A percentile compares a stretch with the other conserved stretches of the same genome.
Conservation (phyloP, 2,888 invertebrate genomes). For the Tipula confusa region DNA sequence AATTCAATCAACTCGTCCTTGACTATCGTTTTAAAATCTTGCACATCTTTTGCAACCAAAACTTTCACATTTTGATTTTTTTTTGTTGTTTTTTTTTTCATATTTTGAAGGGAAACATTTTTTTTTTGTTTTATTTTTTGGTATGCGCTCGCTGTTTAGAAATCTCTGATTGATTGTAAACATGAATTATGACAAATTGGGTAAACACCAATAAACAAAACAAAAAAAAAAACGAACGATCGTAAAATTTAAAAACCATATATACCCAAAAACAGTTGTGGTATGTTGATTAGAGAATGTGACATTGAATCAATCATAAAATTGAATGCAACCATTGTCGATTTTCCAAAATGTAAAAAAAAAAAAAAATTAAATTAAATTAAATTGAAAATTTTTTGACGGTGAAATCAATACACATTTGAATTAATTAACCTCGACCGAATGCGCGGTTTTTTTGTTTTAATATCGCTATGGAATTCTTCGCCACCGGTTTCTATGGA, state of each 20-base stretch:
- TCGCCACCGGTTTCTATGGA: background rate
- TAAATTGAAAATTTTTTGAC: background rate
- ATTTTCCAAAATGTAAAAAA: background rate
- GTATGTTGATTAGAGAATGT: constrained; percentile 25
- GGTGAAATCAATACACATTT: constrained; percentile 1
- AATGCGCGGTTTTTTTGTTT: background rate
- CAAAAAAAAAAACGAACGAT: no score
- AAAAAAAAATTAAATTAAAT: background rate
- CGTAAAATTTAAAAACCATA: background rate
- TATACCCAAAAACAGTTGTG: background rate
- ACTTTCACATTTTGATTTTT: background rate
- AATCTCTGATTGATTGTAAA: constrained; percentile 1
- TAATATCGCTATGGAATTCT: background rate
- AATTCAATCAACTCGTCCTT: background rate
- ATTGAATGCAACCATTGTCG: background rate
- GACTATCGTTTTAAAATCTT: background rate
- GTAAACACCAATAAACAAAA: background rate
- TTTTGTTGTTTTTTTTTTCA: no score
- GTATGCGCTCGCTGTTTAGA: background rate
- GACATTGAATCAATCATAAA: constrained; percentile 20
- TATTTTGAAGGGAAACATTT: background rate
- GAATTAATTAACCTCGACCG: background rate
- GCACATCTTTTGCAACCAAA: constrained; percentile 25
- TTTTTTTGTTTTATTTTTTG: background rate
- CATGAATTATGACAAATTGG: background rate